A percentile compares a stretch with the other conserved stretches of the same genome.
phyloP scores from a whole-genome alignment of 1,140 invertebrate species.

The Aphaenogaster ashmeadi region DNA sequence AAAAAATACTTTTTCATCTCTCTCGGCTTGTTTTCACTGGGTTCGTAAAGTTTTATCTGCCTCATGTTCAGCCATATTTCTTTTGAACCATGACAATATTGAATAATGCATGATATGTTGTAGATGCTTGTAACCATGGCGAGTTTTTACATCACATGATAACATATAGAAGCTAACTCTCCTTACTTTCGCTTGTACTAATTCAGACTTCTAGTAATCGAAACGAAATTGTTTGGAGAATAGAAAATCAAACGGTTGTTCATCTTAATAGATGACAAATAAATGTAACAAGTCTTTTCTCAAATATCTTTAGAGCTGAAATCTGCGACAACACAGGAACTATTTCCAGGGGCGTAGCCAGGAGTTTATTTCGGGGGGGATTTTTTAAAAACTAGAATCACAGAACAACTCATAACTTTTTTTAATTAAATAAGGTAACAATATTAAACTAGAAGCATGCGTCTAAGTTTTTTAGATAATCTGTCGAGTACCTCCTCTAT shows the following conservation, averaged over 20 bases:
- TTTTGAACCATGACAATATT: background rate
- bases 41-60: background rate
- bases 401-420: too few species aligned
- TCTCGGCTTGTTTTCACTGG: background rate
- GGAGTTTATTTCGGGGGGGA: too few species aligned
- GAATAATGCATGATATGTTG: slow-evolving; percentile 47
- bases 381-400: too few species aligned
- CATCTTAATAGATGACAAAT: background rate
- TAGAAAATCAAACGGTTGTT: background rate
- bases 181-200: background rate
- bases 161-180: background rate
- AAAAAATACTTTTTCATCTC: background rate
- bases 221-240: background rate
- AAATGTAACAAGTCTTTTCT: background rate
- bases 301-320: background rate
- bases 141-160: slow-evolving; percentile 9
- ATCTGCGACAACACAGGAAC: background rate
- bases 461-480: too few species aligned
- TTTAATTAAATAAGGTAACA: too few species aligned
- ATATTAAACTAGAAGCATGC: too few species aligned
- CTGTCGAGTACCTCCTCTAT: too few species aligned
- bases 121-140: background rate
- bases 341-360: background rate
- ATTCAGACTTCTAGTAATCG: background rate
- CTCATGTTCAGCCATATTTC: background rate